Base-by-base conservation (phyloP, 2,797 vertebrate genomes). In the Tapirus indicus region DNA sequence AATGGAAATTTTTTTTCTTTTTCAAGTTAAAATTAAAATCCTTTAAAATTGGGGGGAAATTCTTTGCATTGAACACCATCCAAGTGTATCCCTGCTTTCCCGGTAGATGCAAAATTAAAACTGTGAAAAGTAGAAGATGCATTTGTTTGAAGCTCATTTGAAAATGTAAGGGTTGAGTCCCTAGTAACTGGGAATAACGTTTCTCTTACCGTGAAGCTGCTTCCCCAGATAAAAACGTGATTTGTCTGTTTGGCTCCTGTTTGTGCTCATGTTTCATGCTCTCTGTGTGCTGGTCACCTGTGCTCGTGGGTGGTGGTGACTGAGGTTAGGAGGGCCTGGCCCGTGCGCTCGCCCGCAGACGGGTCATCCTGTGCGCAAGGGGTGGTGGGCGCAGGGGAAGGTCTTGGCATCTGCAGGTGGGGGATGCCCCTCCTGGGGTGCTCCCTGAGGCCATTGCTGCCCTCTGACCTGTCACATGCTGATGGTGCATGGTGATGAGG, bases 21-120 rank as follows among this genome's bases (percentile, higher is more conserved):
- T 66, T 87, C 21, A 87, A 68, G 38, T 69, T 79, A 49, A 56
- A 72, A 47, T 77, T 49, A 83, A 64, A 77, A 90, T 62, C 14
- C 32, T 71, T 32, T 64, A 77, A 72, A 66, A 21, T 35, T 41
- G 44, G 23, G 29, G 84, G 25, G n/a, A 72, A 52, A 18, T 92
- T 77, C 60, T 58, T 69, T 72, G 7, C 18, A 2, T 10, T 68
- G 23, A n/a, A 49, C 49, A 58, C 21, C 6, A 71, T 25, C 47
- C 6, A 56, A 35, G 23, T 21, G 13, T 12, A 32, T 29, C 7
- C 41, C 32, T 38, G 62, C 58, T 49, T 60, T 18, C 11, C n/a
- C n/a, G 58, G 58, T 44, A 18, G 71, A 8, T 71, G 21, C 69
- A 71, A 0, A 68, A 29, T 62, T 32, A 3, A 49, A 5, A 9